These are phyloP conservation scores for Oenanthe melanoleuca DNA, from an alignment of 2,113 vertebrate species.

Conservation along the genomic window DNA sequence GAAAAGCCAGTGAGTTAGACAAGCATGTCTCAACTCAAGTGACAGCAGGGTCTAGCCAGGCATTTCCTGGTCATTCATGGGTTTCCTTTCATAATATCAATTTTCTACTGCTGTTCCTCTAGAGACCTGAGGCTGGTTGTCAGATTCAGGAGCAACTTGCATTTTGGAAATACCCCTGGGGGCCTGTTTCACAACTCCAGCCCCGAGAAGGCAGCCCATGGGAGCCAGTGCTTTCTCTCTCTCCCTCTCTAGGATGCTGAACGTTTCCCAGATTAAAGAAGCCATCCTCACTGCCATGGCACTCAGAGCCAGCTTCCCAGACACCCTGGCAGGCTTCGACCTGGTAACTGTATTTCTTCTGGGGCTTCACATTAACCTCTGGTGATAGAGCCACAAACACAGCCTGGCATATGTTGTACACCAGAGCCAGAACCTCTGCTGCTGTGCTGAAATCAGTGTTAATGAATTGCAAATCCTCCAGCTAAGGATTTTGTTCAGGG, in stretches of 20 bases:
- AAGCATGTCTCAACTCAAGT: neutral
- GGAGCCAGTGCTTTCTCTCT: conserved; percentile 25
- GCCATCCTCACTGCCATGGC: conserved; percentile 76
- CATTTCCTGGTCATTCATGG: conserved; percentile 49
- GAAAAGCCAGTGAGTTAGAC: neutral
- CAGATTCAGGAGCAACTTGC: neutral
- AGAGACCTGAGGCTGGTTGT: conserved; percentile 22
- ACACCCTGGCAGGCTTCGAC: conserved; percentile 88
- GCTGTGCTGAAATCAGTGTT: neutral
- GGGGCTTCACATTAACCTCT: neutral
- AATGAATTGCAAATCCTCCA: neutral
- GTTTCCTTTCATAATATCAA: conserved; percentile 12
- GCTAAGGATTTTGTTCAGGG: neutral
- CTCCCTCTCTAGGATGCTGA: conserved; percentile 72
- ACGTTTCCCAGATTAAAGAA: conserved; percentile 65
- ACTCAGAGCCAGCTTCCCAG: conserved; percentile 80
- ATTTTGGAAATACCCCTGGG: neutral
- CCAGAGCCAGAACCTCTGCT: neutral
- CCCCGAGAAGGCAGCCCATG: neutral
- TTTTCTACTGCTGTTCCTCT: neutral
- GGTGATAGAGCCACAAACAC: neutral
- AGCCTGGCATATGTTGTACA: neutral
- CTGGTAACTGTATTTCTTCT: conserved; percentile 77
- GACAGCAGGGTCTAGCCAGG: conserved; percentile 40
- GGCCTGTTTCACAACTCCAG: neutral